phyloP scores from a whole-genome alignment of 2,797 vertebrate species.

The Diceros bicornis region DNA sequence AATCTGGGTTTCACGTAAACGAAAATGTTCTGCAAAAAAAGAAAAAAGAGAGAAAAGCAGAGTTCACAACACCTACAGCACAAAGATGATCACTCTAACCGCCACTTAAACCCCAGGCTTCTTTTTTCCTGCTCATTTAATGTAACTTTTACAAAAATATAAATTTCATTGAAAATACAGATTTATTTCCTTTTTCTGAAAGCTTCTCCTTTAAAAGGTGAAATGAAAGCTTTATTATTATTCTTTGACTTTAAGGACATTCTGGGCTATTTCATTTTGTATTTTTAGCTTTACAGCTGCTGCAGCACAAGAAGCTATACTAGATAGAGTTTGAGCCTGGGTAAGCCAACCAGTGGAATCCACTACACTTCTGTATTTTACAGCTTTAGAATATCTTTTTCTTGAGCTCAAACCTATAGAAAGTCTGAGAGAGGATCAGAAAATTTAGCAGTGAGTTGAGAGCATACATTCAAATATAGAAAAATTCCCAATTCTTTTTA shows the following conservation, averaged over 20 bases:
- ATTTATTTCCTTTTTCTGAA: constrained; percentile 19
- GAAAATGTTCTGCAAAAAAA: constrained; percentile 13
- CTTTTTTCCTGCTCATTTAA: constrained; percentile 33
- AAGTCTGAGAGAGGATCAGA: not conserved
- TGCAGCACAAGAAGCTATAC: not conserved
- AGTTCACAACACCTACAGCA: constrained; percentile 15
- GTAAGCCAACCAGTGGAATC: not conserved
- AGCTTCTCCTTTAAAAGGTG: constrained; percentile 9
- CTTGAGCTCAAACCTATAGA: not conserved
- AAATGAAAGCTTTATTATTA: constrained; percentile 24
- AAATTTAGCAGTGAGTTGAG: not conserved
- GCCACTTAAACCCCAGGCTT: not conserved
- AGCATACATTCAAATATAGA: not conserved
- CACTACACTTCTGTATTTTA: not conserved
- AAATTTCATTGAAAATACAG: constrained; percentile 22
- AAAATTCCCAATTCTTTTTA: not conserved
- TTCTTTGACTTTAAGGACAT: constrained; percentile 43
- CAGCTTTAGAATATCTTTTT: not conserved
- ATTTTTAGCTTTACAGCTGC: not conserved
- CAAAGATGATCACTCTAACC: not conserved
- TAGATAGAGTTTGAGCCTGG: not conserved
- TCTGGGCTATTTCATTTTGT: not conserved
- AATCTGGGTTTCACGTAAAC: constrained; percentile 22
- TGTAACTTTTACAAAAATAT: constrained; percentile 56
- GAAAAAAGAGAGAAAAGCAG: not conserved